Base-by-base conservation (phyloP, 2,888 invertebrate species). In the Drosophila nr. perissopoda region DNA sequence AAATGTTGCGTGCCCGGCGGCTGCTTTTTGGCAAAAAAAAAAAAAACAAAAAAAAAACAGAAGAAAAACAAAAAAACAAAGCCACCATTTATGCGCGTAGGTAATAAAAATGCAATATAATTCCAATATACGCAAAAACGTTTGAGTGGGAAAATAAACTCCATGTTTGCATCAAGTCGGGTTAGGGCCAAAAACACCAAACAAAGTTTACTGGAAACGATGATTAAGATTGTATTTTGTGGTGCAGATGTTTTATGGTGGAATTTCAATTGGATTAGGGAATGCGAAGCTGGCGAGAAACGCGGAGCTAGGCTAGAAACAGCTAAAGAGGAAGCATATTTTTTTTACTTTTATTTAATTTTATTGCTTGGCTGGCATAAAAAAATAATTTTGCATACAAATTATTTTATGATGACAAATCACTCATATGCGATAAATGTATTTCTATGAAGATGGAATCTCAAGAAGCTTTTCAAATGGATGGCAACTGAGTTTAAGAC, bases 51-150 rank as follows among this genome's bases (percentile, higher is more conserved):
- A 6, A 40, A 27, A 8, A 40, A 52, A 57, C 29, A 13, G 29
- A 13, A 38, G 13, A 25, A 27, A 29, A 38, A 36, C 49, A 54
- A 27, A 11, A 51, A n/a, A 56, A 48, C 31, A 64, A 45, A 53
- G 31, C 33, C 10, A 33, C 45, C 62, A 59, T 79, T 60, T 70
- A 56, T 73, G 66, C 64, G 74, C 68, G 71, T 70, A 69, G 84
- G 89, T 83, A 87, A 84, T 84, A 84, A 84, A 84, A 89, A 87
- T 89, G 89, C 89, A 84, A 87, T 89, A 89, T 87, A 84, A 89
- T 89, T 74, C 80, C 82, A 79, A 80, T 73, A 88, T n/a, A 69
- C 49, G 57, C 8, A 49, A 54, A 79, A 68, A 87, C 64, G 52
- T 63, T 58, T 70, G 49, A 21, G 53, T 16, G 33, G 18, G 7